A percentile compares a stretch with the other conserved stretches of the same genome.
Evolutionary conservation across 2,113 vertebrate species (phyloP).

Genomic region (Phyllostomus hastatus): DNA sequence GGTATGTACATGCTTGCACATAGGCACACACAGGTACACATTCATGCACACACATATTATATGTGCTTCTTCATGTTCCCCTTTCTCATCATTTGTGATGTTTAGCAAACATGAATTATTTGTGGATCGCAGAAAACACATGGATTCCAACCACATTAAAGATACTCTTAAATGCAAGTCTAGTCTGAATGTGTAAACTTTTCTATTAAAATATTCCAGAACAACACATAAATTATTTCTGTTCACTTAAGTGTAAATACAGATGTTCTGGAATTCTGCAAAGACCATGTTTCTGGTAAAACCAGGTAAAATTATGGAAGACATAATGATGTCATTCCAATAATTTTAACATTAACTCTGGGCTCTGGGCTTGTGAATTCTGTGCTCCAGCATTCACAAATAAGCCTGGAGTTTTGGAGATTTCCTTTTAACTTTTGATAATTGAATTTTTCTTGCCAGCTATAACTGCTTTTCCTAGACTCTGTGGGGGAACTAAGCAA

Average conservation of each 20-base stretch:
- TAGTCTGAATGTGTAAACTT: neutral
- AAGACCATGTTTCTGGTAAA: neutral
- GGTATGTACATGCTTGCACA: too few relatives aligned
- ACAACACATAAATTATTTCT: neutral
- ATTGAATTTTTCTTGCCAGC: neutral
- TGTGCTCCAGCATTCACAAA: neutral
- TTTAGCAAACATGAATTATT: neutral
- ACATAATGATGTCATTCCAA: neutral
- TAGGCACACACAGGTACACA: too few relatives aligned
- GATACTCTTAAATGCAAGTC: neutral
- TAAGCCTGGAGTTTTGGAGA: neutral
- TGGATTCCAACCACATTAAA: neutral
- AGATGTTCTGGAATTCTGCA: neutral
- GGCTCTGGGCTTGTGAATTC: neutral
- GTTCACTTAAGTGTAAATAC: neutral
- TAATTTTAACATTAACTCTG: neutral
- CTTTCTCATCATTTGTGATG: neutral
- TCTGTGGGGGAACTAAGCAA: neutral
- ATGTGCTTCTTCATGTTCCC: neutral
- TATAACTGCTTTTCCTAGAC: neutral
- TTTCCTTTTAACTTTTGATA: constrained; percentile 4
- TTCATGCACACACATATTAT: fast-evolving
- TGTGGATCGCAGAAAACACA: neutral
- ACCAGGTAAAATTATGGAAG: too few relatives aligned
- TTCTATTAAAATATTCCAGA: neutral